phyloP scores from a whole-genome alignment of 2,113 vertebrate species.

The Ciconia stormi region DNA sequence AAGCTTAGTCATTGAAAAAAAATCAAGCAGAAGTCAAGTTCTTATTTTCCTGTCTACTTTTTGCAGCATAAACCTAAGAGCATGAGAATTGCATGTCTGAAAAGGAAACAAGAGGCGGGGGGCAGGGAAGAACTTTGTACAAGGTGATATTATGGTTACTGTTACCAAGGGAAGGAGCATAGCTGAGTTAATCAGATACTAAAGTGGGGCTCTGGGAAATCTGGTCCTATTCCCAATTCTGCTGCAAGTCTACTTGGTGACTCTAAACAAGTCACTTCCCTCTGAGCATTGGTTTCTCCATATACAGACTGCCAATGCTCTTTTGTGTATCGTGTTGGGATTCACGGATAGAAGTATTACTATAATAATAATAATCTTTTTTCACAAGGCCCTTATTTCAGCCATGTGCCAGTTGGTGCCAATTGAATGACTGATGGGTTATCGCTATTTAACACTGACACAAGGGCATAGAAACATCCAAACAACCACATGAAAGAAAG shows the following conservation, averaged over 20 bases:
- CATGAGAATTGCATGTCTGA: neutral
- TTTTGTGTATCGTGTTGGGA: neutral
- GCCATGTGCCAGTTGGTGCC: neutral
- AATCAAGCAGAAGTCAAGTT: neutral
- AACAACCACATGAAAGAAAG: neutral
- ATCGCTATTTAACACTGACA: neutral
- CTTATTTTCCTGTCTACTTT: neutral
- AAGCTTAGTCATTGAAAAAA: neutral
- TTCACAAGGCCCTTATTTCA: neutral
- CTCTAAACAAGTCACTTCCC: neutral
- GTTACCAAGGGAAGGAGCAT: neutral
- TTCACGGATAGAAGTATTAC: neutral
- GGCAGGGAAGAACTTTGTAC: neutral
- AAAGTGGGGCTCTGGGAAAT: neutral
- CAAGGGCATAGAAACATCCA: neutral
- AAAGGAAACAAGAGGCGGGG: neutral
- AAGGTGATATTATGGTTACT: neutral
- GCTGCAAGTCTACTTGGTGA: neutral
- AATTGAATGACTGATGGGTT: neutral
- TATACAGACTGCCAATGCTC: neutral
- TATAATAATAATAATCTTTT: neutral
- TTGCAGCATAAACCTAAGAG: neutral
- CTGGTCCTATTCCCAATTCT: neutral
- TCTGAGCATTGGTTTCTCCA: neutral
- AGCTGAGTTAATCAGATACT: neutral